Evolutionary conservation across 2,797 vertebrate species (phyloP).

Genomic region (Ibycter americanus): DNA sequence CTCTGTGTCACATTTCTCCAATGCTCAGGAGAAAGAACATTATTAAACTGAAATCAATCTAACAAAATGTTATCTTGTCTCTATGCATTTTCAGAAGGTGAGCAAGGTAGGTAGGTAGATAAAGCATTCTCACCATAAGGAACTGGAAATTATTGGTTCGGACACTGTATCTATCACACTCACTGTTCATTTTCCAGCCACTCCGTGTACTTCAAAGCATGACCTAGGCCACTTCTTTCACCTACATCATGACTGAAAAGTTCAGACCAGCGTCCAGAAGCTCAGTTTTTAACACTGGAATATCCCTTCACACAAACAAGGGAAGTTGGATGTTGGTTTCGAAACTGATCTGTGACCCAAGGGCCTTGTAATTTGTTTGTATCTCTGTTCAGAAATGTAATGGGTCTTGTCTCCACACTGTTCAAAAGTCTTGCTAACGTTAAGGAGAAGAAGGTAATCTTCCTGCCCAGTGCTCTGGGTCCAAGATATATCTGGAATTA

Average conservation of each 20-base stretch:
- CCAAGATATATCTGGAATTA: not conserved
- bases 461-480: not conserved
- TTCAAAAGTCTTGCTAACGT: not conserved
- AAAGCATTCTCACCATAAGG: not conserved
- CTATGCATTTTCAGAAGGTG: not conserved
- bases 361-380: not conserved
- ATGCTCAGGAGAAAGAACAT: not conserved
- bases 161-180: not conserved
- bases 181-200: not conserved
- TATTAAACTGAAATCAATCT: too few relatives aligned
- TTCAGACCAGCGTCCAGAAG: not conserved
- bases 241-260: not conserved
- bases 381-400: not conserved
- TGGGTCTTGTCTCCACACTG: accelerated
- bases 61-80: not conserved
- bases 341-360: not conserved
- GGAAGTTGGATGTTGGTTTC: not conserved
- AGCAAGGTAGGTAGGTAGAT: not conserved
- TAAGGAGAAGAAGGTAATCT: not conserved
- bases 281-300: not conserved
- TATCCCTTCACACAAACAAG: not conserved
- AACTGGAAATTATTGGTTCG: not conserved
- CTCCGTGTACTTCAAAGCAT: not conserved
- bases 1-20: not conserved
- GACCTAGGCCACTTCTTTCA: not conserved